Conservation (phyloP, 64 coral and sea anemone species). For the Porites australiensis region DNA sequence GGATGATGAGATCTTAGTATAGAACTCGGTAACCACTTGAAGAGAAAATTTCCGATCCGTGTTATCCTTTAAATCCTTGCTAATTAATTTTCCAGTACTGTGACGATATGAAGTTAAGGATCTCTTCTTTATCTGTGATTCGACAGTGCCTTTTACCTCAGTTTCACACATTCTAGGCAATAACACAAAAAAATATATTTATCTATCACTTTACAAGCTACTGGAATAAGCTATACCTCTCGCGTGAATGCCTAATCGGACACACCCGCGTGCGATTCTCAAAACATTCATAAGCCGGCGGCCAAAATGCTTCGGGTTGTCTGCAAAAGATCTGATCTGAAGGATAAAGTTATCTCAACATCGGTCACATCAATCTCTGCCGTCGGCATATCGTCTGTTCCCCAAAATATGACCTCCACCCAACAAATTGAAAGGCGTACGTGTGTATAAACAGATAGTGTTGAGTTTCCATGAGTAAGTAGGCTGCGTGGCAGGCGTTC, state of each 20-base stretch:
- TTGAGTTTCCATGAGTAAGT: not conserved
- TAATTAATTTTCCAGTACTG: too few relatives aligned
- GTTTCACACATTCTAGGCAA: too few relatives aligned
- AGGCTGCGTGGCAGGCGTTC: not conserved
- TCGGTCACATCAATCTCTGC: slow-evolving; percentile 30
- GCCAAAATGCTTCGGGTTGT: slow-evolving; percentile 8
- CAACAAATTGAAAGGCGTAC: not conserved
- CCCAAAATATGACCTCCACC: not conserved
- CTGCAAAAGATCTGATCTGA: not conserved
- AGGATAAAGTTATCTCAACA: slow-evolving; percentile 16
- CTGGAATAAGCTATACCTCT: too few relatives aligned
- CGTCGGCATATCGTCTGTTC: not conserved
- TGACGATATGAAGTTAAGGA: too few relatives aligned
- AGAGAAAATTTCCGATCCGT: too few relatives aligned
- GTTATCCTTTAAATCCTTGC: too few relatives aligned
- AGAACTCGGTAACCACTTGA: too few relatives aligned
- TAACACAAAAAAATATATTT: too few relatives aligned
- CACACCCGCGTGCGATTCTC: not conserved
- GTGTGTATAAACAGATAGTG: slow-evolving; percentile 11
- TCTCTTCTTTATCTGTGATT: too few relatives aligned
- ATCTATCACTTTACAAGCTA: too few relatives aligned
- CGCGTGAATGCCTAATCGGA: not conserved
- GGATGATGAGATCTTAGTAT: too few relatives aligned
- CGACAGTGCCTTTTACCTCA: too few relatives aligned
- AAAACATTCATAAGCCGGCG: not conserved